These are phyloP conservation scores for Torymus tubicola DNA, from an alignment of 2,888 invertebrate genomes.

Conservation along the genomic window DNA sequence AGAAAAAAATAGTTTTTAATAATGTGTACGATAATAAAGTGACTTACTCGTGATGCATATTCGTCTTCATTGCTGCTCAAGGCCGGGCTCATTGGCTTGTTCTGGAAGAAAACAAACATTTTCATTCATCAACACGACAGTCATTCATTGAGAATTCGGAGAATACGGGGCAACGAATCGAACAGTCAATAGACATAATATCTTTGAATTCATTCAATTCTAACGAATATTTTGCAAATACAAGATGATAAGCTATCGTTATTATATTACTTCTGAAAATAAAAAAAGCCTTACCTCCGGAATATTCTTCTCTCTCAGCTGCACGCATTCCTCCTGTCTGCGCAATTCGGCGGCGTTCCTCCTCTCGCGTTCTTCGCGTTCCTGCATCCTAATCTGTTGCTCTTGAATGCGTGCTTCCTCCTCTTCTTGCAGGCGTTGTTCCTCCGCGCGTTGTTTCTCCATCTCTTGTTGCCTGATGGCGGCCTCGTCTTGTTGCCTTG, in stretches of 20 bases:
- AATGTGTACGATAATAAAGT: conserved; percentile 9
- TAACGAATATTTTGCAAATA: too few species aligned
- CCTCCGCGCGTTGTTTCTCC: conserved; percentile 65
- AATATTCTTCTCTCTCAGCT: conserved; percentile 81
- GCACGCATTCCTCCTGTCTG: conserved; percentile 75
- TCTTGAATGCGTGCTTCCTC: conserved; percentile 68
- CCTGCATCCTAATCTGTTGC: conserved; percentile 68
- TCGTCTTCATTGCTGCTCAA: conserved; percentile 70
- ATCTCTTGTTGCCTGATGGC: conserved; percentile 63
- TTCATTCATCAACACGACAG: too few species aligned
- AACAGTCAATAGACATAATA: too few species aligned
- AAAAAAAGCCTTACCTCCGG: conserved; percentile 78
- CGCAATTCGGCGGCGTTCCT: conserved; percentile 68
- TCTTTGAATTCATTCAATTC: too few species aligned
- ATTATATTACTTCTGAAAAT: too few species aligned
- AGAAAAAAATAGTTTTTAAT: neutral
- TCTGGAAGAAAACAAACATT: conserved; percentile 64
- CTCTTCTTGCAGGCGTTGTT: conserved; percentile 64
- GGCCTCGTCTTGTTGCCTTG: conserved; percentile 66
- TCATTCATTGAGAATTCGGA: too few species aligned
- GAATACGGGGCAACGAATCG: too few species aligned
- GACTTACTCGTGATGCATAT: conserved; percentile 71
- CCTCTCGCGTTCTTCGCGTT: conserved; percentile 71
- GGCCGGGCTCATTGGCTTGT: conserved; percentile 65
- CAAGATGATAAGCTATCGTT: too few species aligned